Conservation (phyloP, 1,140 invertebrate genomes). For the Drosophila tropicalis region DNA sequence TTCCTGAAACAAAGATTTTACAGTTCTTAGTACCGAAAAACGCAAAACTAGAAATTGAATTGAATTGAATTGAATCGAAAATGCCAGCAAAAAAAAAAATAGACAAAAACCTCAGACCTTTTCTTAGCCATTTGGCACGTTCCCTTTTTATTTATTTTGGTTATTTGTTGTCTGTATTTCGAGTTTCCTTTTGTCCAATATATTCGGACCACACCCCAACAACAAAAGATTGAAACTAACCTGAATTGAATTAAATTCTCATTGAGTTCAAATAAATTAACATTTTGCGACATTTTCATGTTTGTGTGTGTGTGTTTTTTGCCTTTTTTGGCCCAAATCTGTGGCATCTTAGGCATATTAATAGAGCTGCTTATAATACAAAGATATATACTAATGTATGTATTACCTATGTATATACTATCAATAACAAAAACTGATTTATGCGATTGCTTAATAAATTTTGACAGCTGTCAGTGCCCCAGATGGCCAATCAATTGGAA, state of each 20-base stretch:
- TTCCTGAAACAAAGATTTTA: constrained; percentile 44
- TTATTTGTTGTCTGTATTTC: constrained; percentile 18
- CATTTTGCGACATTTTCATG: constrained; percentile 55
- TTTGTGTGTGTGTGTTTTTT: constrained; percentile 28
- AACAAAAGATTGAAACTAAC: constrained; percentile 24
- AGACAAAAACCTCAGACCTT: constrained; percentile 23
- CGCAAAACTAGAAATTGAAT: constrained; percentile 33
- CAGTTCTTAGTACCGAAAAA: constrained; percentile 44
- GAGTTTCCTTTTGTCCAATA: constrained; percentile 36
- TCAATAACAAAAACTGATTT: constrained; percentile 46
- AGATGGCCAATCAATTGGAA: constrained; percentile 34
- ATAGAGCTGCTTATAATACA: constrained; percentile 54
- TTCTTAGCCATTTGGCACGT: constrained; percentile 49
- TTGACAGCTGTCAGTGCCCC: constrained; percentile 44
- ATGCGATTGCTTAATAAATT: constrained; percentile 55
- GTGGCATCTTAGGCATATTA: constrained; percentile 64
- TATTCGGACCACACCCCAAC: constrained; percentile 57
- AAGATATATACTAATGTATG: constrained; percentile 10
- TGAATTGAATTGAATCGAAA: not conserved
- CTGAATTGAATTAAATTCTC: constrained; percentile 48
- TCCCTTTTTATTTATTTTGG: constrained; percentile 8
- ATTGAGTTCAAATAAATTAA: constrained; percentile 63
- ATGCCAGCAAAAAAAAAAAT: not conserved
- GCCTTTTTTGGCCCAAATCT: constrained; percentile 42
- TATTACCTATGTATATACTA: constrained; percentile 3